Conservation (phyloP, 2,888 invertebrate species). For the Nymphalis c-album region DNA sequence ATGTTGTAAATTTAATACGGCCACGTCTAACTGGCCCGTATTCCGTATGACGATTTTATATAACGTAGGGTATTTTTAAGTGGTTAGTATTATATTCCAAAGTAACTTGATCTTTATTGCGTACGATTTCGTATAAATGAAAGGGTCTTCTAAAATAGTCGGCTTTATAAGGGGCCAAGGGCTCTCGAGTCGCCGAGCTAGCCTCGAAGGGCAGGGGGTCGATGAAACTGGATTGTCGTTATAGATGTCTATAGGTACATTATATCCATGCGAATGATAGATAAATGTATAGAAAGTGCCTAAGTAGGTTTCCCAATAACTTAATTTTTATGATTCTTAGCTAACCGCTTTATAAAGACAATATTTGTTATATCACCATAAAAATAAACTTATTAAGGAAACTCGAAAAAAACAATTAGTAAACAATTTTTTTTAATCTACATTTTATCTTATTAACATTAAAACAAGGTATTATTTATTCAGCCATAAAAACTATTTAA, state of each 20-base stretch:
- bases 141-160: constrained; percentile 50
- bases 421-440: neutral
- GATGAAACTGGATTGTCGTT: constrained; percentile 62
- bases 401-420: too few species aligned
- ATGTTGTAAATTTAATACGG: constrained; percentile 16
- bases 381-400: too few species aligned
- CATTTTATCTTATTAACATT: neutral
- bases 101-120: constrained; percentile 26
- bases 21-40: constrained; percentile 6
- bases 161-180: constrained; percentile 67
- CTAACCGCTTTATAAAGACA: too few species aligned
- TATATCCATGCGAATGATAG: constrained; percentile 23
- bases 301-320: neutral
- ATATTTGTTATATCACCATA: too few species aligned
- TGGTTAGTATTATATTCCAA: constrained; percentile 16
- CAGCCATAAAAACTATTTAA: constrained; percentile 7
- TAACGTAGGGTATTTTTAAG: constrained; percentile 7
- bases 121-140: constrained; percentile 28
- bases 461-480: neutral
- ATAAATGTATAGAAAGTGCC: neutral
- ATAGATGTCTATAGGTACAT: constrained; percentile 38
- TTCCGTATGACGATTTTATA: constrained; percentile 1
- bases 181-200: constrained; percentile 68
- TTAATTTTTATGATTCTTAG: neutral
- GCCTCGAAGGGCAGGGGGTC: constrained; percentile 73